phyloP scores from a whole-genome alignment of 1,140 invertebrate species.

The Euborellia annulipes region DNA sequence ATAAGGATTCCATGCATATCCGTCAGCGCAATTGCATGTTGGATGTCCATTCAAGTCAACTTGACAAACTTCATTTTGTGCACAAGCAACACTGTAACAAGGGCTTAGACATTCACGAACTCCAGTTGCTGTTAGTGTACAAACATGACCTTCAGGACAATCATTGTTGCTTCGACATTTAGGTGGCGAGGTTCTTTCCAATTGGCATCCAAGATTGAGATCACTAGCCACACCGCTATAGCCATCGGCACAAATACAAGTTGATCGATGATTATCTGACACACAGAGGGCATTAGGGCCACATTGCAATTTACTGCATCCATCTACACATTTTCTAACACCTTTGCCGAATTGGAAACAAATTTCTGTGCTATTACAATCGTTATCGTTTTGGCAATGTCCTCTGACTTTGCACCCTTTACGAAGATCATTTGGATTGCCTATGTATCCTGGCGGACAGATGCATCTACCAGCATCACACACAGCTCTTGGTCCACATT shows the following conservation, averaged over 20 bases:
- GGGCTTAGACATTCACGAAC: slow-evolving; percentile 58
- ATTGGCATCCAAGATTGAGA: slow-evolving; percentile 55
- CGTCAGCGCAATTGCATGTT: slow-evolving; percentile 56
- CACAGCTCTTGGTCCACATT: slow-evolving; percentile 64
- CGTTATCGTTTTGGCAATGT: slow-evolving; percentile 59
- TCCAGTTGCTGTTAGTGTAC: slow-evolving; percentile 41
- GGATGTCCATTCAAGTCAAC: slow-evolving; percentile 45
- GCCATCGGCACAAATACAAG: slow-evolving; percentile 68
- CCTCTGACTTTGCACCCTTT: slow-evolving; percentile 51
- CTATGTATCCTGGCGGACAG: slow-evolving; percentile 61
- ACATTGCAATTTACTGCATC: slow-evolving; percentile 71
- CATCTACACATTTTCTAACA: slow-evolving; percentile 64
- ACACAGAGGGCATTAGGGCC: slow-evolving; percentile 79
- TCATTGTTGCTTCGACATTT: slow-evolving; percentile 53
- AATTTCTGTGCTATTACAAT: slow-evolving; percentile 66
- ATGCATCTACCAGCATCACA: slow-evolving; percentile 64
- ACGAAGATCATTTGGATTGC: slow-evolving; percentile 52
- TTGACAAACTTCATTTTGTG: slow-evolving; percentile 61
- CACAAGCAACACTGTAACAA: slow-evolving; percentile 61
- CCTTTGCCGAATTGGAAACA: slow-evolving; percentile 68
- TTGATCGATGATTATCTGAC: slow-evolving; percentile 61
- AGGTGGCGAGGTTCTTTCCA: slow-evolving; percentile 31
- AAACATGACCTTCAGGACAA: slow-evolving; percentile 43
- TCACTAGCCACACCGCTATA: slow-evolving; percentile 66
- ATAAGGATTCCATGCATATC: slow-evolving; percentile 67